These are phyloP conservation scores for Apamea anceps DNA, from an alignment of 2,888 invertebrate species.

Conservation along the genomic window DNA sequence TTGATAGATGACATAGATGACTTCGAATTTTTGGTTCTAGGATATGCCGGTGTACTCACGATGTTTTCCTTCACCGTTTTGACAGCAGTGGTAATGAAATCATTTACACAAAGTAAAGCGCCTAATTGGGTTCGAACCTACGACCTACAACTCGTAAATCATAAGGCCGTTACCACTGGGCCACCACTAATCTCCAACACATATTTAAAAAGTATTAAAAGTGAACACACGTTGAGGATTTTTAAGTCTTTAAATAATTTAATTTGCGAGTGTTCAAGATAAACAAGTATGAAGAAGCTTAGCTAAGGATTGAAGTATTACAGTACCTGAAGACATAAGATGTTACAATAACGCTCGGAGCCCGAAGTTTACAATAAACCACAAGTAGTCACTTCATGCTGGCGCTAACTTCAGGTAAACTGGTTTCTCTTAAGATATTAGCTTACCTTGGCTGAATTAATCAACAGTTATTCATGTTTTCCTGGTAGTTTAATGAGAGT, in stretches of 20 bases:
- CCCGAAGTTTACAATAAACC: slow-evolving; percentile 31
- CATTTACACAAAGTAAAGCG: no score
- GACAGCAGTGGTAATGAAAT: no score
- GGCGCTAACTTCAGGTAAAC: slow-evolving; percentile 35
- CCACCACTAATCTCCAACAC: no score
- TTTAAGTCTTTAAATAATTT: neutral
- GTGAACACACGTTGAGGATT: neutral
- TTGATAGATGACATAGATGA: no score
- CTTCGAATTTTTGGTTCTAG: no score
- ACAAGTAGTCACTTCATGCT: slow-evolving; percentile 19
- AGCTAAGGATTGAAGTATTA: slow-evolving; percentile 20
- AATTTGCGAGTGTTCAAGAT: neutral
- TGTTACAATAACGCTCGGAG: slow-evolving; percentile 30
- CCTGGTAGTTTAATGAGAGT: neutral
- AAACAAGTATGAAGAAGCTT: neutral
- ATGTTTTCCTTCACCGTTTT: no score
- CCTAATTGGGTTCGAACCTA: no score
- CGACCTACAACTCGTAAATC: no score
- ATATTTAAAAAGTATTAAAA: neutral
- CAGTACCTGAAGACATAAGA: slow-evolving; percentile 17
- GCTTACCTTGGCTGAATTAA: slow-evolving; percentile 23
- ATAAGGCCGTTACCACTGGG: no score
- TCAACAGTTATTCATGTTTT: slow-evolving; percentile 13
- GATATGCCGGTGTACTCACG: no score
- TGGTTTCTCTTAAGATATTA: slow-evolving; percentile 19